A percentile compares a stretch with the other conserved stretches of the same genome.
Evolutionary conservation across 2,888 invertebrate species (phyloP).

Genomic region (Volucella inflata): DNA sequence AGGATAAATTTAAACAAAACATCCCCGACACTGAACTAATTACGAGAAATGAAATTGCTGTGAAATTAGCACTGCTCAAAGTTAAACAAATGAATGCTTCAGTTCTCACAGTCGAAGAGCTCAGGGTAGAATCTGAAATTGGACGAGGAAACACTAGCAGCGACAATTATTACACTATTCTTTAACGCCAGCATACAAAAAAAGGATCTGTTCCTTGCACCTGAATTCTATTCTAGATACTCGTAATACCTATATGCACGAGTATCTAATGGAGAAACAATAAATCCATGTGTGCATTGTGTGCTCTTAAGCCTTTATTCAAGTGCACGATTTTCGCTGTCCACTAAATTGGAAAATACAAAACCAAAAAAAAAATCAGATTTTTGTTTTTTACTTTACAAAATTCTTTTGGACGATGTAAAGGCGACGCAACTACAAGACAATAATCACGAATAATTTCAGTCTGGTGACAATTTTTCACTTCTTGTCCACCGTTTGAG

Average conservation of each 20-base stretch:
- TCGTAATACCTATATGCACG: not conserved
- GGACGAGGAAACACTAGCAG: not conserved
- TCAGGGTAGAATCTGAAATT: not conserved
- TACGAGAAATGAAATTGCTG: slow-evolving; percentile 39
- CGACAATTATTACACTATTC: slow-evolving; percentile 30
- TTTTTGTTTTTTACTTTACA: slow-evolving; percentile 35
- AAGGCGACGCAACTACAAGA: slow-evolving; percentile 44
- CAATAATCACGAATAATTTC: slow-evolving; percentile 59
- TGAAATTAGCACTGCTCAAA: slow-evolving; percentile 56
- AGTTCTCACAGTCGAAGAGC: slow-evolving; percentile 27
- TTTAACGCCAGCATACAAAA: slow-evolving; percentile 54
- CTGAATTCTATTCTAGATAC: slow-evolving; percentile 33
- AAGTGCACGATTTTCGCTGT: not conserved
- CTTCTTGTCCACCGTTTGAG: slow-evolving; percentile 36
- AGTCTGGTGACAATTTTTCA: slow-evolving; percentile 61
- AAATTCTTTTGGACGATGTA: slow-evolving; percentile 51
- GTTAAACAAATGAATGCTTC: slow-evolving; percentile 32
- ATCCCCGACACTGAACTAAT: slow-evolving; percentile 49
- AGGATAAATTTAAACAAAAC: slow-evolving; percentile 13
- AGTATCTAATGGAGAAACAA: not conserved
- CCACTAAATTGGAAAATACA: slow-evolving; percentile 1
- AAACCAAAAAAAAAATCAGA: slow-evolving; percentile 10
- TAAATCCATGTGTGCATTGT: not conserved
- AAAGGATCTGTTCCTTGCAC: slow-evolving; percentile 25
- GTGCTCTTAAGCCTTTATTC: slow-evolving; percentile 2